These are phyloP conservation scores for Meloidogyne exigua DNA, from an alignment of 1,140 invertebrate genomes.

Conservation along the genomic window DNA sequence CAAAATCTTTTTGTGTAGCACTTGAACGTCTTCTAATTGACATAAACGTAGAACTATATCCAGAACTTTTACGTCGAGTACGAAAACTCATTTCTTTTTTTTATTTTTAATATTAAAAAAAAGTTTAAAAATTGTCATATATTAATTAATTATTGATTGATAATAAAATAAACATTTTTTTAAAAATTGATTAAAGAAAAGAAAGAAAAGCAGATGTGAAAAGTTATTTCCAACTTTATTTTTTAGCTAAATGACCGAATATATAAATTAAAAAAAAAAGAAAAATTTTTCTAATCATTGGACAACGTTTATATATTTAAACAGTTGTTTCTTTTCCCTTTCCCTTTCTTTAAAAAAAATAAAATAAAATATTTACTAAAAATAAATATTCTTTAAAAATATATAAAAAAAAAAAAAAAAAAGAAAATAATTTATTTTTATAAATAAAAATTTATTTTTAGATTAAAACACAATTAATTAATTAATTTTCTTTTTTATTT, in stretches of 20 bases:
- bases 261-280: neutral
- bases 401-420: neutral
- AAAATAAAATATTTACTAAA: too few relatives aligned
- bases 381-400: neutral
- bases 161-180: neutral
- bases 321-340: neutral
- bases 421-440: neutral
- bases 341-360: too few relatives aligned
- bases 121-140: too few relatives aligned
- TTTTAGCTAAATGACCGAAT: neutral
- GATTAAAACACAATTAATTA: too few relatives aligned
- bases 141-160: neutral
- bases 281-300: too few relatives aligned
- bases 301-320: neutral
- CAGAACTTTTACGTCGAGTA: conserved; percentile 13
- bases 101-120: neutral
- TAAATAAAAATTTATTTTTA: neutral
- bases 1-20: conserved; percentile 15
- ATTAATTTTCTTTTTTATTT: neutral
- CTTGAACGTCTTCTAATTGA: conserved; percentile 12
- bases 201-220: neutral
- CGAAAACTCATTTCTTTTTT: conserved; percentile 26
- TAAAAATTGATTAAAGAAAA: neutral
- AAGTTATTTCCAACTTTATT: neutral
- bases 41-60: neutral